phyloP scores from a whole-genome alignment of 2,113 vertebrate species.

The Plectropomus leopardus region DNA sequence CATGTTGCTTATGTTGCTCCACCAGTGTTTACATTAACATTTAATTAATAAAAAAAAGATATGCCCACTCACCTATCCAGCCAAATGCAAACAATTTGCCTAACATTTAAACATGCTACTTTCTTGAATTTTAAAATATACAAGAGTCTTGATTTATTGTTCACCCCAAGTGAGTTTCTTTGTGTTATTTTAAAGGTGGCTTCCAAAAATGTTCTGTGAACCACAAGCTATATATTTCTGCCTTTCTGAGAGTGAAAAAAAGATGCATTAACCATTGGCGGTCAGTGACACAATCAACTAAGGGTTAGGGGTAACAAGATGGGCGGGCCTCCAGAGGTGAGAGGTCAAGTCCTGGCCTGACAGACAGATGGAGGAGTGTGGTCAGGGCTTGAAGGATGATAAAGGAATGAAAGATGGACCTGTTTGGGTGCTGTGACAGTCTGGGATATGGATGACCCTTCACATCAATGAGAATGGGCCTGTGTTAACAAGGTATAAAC shows the following conservation, averaged over 20 bases:
- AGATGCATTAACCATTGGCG: conserved; percentile 40
- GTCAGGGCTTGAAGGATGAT: conserved; percentile 74
- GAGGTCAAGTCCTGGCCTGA: conserved; percentile 79
- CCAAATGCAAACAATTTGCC: neutral
- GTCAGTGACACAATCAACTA: conserved; percentile 72
- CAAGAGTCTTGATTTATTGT: conserved; percentile 1
- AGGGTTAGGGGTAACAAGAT: conserved; percentile 76
- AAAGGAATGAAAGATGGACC: conserved; percentile 80
- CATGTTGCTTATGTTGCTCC: too few relatives aligned
- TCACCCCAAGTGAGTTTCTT: neutral
- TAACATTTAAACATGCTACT: conserved; percentile 2
- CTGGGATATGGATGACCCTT: conserved; percentile 82
- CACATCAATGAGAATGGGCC: conserved; percentile 57
- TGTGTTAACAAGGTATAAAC: conserved; percentile 4
- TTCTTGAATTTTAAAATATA: conserved; percentile 7
- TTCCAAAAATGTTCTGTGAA: neutral
- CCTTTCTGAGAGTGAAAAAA: conserved; percentile 1
- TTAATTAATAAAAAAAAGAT: too few relatives aligned
- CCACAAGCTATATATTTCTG: neutral
- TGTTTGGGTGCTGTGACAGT: conserved; percentile 69
- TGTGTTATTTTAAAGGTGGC: neutral
- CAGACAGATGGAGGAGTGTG: conserved; percentile 82
- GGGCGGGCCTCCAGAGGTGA: conserved; percentile 72
- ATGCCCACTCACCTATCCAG: too few relatives aligned
- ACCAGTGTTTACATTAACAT: too few relatives aligned